Evolutionary conservation across 2,888 invertebrate species (phyloP).

Genomic region (Erebia ligea): DNA sequence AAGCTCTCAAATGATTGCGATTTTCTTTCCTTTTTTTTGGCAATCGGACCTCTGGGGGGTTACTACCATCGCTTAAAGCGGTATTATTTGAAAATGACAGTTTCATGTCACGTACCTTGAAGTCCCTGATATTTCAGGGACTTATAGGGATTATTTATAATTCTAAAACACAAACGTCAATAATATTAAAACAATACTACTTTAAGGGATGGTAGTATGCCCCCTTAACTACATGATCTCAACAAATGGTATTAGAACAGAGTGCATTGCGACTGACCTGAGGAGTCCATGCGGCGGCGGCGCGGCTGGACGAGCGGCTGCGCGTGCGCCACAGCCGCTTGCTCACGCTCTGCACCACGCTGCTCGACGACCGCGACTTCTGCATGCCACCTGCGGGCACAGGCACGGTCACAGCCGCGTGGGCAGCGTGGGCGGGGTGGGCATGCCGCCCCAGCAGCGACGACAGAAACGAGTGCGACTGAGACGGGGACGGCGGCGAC

Average conservation of each 20-base stretch:
- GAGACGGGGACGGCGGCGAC: constrained; percentile 78
- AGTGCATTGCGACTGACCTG: constrained; percentile 87
- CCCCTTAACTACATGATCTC: neutral
- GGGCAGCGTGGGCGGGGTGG: constrained; percentile 40
- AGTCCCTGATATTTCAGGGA: too few species aligned
- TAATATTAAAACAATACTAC: too few species aligned
- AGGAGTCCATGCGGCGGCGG: constrained; percentile 90
- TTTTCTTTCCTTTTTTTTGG: too few species aligned
- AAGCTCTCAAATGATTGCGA: too few species aligned
- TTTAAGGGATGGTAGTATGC: too few species aligned
- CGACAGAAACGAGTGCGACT: constrained; percentile 74
- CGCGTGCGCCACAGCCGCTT: constrained; percentile 93
- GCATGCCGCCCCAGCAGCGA: constrained; percentile 66
- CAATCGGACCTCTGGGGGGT: too few species aligned
- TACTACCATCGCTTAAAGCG: too few species aligned
- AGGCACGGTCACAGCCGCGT: constrained; percentile 54
- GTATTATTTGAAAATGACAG: too few species aligned
- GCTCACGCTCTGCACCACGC: constrained; percentile 93
- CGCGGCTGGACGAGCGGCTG: constrained; percentile 91
- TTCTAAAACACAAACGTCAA: too few species aligned
- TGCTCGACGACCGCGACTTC: constrained; percentile 94
- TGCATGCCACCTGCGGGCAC: constrained; percentile 89
- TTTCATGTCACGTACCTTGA: too few species aligned
- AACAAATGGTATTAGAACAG: constrained; percentile 29
- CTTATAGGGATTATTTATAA: too few species aligned